These are phyloP conservation scores for Eudemis profundana DNA, from an alignment of 2,888 invertebrate species.

Conservation along the genomic window DNA sequence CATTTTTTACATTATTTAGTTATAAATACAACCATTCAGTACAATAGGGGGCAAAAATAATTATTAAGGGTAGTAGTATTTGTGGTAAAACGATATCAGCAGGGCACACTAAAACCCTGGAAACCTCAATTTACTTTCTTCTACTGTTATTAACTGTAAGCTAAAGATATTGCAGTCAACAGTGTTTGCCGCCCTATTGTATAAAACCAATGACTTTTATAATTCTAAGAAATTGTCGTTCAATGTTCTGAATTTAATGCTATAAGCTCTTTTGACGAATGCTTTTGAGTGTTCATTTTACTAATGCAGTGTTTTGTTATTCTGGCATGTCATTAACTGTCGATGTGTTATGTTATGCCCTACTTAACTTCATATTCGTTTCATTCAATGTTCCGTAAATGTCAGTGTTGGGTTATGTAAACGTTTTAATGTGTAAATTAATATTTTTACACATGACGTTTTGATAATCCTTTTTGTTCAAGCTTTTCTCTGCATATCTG, in stretches of 20 bases:
- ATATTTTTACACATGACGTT: not conserved
- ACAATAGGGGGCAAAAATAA: not conserved
- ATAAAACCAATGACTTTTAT: not conserved
- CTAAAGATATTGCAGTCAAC: too few relatives aligned
- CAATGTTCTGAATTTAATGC: conserved; percentile 12
- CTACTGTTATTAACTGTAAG: too few relatives aligned
- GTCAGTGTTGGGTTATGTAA: conserved; percentile 24
- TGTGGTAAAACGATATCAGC: too few relatives aligned
- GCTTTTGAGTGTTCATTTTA: conserved; percentile 42
- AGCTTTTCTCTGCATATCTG: conserved; percentile 27
- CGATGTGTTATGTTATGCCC: conserved; percentile 38
- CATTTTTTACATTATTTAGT: conserved; percentile 40
- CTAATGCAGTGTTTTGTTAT: conserved; percentile 37
- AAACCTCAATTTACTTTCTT: too few relatives aligned
- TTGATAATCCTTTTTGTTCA: conserved; percentile 17
- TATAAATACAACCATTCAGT: not conserved
- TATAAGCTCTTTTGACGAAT: conserved; percentile 16
- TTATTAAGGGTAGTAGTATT: too few relatives aligned
- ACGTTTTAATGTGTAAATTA: not conserved
- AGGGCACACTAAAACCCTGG: too few relatives aligned
- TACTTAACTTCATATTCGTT: conserved; percentile 29
- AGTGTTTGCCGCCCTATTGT: conserved; percentile 7
- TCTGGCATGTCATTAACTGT: conserved; percentile 42
- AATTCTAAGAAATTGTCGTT: conserved; percentile 11
- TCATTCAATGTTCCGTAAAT: conserved; percentile 29